Evolutionary conservation across 2,888 invertebrate genomes (phyloP).

Genomic region (Rotaria magnacalcarata): DNA sequence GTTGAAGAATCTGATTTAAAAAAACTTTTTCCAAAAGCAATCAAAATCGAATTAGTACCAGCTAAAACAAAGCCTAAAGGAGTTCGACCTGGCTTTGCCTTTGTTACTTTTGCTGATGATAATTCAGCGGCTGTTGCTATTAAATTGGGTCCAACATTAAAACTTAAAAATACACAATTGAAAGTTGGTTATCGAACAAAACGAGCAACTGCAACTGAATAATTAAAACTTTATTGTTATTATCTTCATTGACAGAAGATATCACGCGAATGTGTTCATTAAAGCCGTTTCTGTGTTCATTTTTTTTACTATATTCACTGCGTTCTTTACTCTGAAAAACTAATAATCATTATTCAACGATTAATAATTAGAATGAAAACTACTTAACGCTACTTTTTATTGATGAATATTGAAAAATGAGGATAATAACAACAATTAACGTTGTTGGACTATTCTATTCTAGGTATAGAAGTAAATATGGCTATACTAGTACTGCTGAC

Average conservation of each 20-base stretch:
- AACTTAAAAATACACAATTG: background rate
- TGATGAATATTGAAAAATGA: too few relatives aligned
- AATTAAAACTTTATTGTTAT: too few relatives aligned
- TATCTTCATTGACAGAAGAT: background rate
- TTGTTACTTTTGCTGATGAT: constrained; percentile 11
- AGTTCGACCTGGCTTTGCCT: background rate
- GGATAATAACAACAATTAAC: too few relatives aligned
- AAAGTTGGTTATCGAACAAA: background rate
- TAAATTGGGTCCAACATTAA: background rate
- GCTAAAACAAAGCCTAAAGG: background rate
- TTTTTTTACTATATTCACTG: background rate
- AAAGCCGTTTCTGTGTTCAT: background rate
- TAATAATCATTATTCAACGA: background rate
- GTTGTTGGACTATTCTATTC: too few relatives aligned
- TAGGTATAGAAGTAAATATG: too few relatives aligned
- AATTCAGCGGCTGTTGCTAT: background rate
- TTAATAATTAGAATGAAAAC: too few relatives aligned
- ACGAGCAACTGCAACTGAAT: background rate
- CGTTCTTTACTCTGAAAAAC: background rate
- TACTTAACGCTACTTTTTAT: too few relatives aligned
- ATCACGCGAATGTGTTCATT: background rate
- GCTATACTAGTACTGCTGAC: too few relatives aligned
- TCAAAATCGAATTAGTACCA: background rate
- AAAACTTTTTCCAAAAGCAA: constrained; percentile 16
- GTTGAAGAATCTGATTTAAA: background rate